Evolutionary conservation across 2,113 vertebrate species (phyloP), one percentile per base, ranked within the genome.

Genomic region (Megaleporinus macrocephalus): DNA sequence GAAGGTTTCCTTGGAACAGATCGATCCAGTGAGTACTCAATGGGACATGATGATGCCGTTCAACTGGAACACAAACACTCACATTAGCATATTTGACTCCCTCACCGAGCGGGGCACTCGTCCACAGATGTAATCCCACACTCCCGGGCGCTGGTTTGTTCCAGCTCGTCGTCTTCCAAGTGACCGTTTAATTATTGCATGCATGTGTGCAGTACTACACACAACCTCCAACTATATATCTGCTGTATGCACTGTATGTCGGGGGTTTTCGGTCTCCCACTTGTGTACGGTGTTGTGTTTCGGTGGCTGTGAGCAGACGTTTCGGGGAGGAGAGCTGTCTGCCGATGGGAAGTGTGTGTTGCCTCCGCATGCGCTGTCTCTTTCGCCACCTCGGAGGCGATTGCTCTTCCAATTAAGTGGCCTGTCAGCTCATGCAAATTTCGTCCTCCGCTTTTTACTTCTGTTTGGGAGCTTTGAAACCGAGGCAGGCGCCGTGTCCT

Each of bases 1-100:
- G 76, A 98, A 96, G 91, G 95, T 99, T 92, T 97, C 97, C 73
- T 90, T 99, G 84, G 97, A 98, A 22, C 97, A 99, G 85, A 96
- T 99, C 0, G 98, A 99, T 93, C 74, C 92, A 71, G 98, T 99
- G 92, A 96, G 97, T 93, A 80, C 22, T 68, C 20, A 18, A 22
- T 41, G 41, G 33, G n/a, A 68, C 10, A 41, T 44, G 22, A 41
- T 44, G 22, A n/a, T 44, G 65, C 59, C 63, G 20, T 33, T 24
- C 11, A 55, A 66, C n/a, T 22, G 27, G 18, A 61, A 41, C 1
- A 16, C 4, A 59, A 75, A 59, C 22, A 26, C 57, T 4, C 57
- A 26, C 11, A 65, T 65, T 65, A 30, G 27, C 26, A 65, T 30
- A 26, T 65, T 30, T 65, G 62, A 65, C 62, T 20, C 15, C 62